Base-by-base conservation (phyloP, 1,140 invertebrate genomes). In the Macrobrachium rosenbergii region DNA sequence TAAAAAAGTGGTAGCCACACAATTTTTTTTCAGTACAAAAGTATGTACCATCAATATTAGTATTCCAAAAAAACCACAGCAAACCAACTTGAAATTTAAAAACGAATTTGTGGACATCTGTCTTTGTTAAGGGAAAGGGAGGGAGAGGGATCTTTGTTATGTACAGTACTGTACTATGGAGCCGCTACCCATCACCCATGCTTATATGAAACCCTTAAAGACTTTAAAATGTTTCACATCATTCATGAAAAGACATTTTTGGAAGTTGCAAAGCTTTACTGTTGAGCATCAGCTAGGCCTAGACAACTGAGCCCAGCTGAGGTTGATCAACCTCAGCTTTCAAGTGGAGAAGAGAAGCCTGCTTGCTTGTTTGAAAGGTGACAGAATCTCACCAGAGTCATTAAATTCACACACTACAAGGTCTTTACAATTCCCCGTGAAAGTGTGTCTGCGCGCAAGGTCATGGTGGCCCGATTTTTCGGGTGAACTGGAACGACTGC, bases 391-490 rank as follows among this genome's bases (percentile, higher is more conserved):
- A 88, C 86, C 86, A 82, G 86, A 72, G 63, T 88, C 86, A 79
- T 45, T 67, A 45, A 88, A 82, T 82, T 88, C 86, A 82, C 86
- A 85, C 88, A 82, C 88, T 77, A 85, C 82, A 82, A 89, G 88
- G 83, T 89, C 88, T 89, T 83, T 89, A 81, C 88, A 89, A 86
- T 84, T 89, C 59, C 88, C 88, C 59, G 83, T 89, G 82, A 88
- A 88, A 63, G 88, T 89, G 83, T 89, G 88, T 58, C 88, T 84
- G 78, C 88, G 88, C 8, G 83, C 88, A 73, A 89, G 77, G 45
- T 89, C 88, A 73, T 62, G 79, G 52, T 52, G 52, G 79, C 83
- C 69, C 28, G 75, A 28, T 81, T 89, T 89, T 72, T 89, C 88
- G 23, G 87, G 87, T 80, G 87, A 84, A 64, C 60, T 64, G 76